These are phyloP conservation scores for Lomographa bimaculata DNA, from an alignment of 2,888 invertebrate species.

Conservation along the genomic window DNA sequence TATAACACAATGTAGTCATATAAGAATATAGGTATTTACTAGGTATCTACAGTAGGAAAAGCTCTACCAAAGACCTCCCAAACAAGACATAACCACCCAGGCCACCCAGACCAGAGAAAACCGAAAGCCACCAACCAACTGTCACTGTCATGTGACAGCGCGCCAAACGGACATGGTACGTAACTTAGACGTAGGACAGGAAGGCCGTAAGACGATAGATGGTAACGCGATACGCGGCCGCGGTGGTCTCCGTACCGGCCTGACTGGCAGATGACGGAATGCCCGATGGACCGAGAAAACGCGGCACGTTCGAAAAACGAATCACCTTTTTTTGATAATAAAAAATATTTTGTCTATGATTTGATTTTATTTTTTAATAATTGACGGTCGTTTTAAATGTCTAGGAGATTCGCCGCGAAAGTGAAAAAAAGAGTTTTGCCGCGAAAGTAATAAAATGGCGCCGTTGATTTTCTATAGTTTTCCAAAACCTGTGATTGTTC, in stretches of 20 bases:
- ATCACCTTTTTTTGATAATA: slow-evolving; percentile 45
- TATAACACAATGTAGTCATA: too few species aligned
- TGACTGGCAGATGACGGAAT: slow-evolving; percentile 81
- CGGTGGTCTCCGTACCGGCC: slow-evolving; percentile 70
- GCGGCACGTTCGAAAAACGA: slow-evolving; percentile 71
- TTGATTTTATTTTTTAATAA: slow-evolving; percentile 3
- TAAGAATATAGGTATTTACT: too few species aligned
- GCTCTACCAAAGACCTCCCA: slow-evolving; percentile 29
- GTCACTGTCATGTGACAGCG: slow-evolving; percentile 70
- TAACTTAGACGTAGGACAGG: slow-evolving; percentile 81
- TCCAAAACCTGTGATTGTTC: too few species aligned
- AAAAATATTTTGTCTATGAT: slow-evolving; percentile 41
- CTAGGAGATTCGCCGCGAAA: too few species aligned
- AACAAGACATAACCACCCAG: slow-evolving; percentile 11
- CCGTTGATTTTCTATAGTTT: too few species aligned
- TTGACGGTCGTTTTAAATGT: too few species aligned
- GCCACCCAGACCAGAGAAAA: slow-evolving; percentile 43
- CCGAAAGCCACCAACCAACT: slow-evolving; percentile 67
- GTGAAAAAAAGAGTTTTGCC: too few species aligned
- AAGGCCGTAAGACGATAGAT: slow-evolving; percentile 79
- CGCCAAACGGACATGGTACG: slow-evolving; percentile 68
- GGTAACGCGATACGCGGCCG: slow-evolving; percentile 69
- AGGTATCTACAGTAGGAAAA: too few species aligned
- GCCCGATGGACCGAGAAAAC: slow-evolving; percentile 82
- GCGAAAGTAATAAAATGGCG: too few species aligned